These are phyloP conservation scores for Apogon talboti DNA, from an alignment of 2,797 vertebrate species.

Conservation along the genomic window DNA sequence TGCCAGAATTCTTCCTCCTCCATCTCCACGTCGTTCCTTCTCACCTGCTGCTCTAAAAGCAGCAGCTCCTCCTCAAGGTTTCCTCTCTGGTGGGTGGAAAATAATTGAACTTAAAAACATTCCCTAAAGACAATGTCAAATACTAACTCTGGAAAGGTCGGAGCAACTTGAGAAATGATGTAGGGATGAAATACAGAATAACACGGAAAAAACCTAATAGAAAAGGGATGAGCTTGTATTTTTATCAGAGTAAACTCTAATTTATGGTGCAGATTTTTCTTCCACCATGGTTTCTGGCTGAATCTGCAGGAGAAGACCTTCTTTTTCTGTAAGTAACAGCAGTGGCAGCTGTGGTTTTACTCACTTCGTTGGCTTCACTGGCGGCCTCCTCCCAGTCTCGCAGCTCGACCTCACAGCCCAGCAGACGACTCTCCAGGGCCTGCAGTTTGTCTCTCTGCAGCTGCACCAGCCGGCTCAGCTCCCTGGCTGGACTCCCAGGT, in stretches of 20 bases:
- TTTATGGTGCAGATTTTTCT: conserved; percentile 11
- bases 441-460: conserved; percentile 93
- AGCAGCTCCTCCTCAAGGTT: conserved; percentile 90
- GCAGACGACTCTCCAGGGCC: conserved; percentile 89
- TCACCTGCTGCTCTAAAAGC: conserved; percentile 91
- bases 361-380: conserved; percentile 60
- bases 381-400: conserved; percentile 87
- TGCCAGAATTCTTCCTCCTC: conserved; percentile 97
- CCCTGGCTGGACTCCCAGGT: conserved; percentile 80
- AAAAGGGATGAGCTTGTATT: background rate
- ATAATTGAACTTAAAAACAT: background rate
- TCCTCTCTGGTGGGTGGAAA: conserved; percentile 43
- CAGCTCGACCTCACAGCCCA: conserved; percentile 89
- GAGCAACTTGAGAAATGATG: background rate
- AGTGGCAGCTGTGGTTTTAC: conserved; percentile 40
- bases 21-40: conserved; percentile 91
- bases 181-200: background rate
- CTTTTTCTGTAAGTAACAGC: conserved; percentile 1
- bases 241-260: background rate
- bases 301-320: background rate
- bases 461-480: conserved; percentile 89
- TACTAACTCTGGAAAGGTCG: background rate
- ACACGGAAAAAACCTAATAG: too few species aligned
- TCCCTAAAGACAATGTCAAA: background rate
- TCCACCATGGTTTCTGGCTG: background rate